Evolutionary conservation across 2,797 vertebrate species (phyloP).

Genomic region (Sebastes matsubarae): DNA sequence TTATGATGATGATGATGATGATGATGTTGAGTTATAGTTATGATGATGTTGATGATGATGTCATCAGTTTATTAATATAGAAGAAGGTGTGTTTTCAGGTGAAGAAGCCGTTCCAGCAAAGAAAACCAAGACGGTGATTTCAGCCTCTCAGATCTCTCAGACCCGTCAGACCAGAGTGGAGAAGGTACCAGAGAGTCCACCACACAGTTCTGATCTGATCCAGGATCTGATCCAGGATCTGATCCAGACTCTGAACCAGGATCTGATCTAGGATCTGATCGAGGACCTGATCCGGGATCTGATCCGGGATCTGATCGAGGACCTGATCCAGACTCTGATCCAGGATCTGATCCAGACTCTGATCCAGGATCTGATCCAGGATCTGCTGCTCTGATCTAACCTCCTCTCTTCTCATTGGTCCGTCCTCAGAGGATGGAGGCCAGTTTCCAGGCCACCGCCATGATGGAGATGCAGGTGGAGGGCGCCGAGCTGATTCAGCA

Average conservation of each 20-base stretch:
- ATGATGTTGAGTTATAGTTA: too few species aligned
- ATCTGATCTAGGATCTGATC: neutral
- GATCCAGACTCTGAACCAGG: too few species aligned
- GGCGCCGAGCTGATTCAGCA: slow-evolving; percentile 83
- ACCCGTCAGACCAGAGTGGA: slow-evolving; percentile 86
- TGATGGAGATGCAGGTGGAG: slow-evolving; percentile 87
- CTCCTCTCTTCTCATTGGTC: neutral
- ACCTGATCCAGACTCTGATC: too few species aligned
- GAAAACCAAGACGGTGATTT: slow-evolving; percentile 95
- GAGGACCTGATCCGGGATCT: neutral
- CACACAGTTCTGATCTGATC: neutral
- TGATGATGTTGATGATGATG: too few species aligned
- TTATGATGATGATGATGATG: too few species aligned
- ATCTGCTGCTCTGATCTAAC: too few species aligned
- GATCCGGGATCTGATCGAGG: neutral
- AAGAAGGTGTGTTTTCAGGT: slow-evolving; percentile 57
- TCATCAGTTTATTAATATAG: too few species aligned
- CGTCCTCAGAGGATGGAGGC: slow-evolving; percentile 79
- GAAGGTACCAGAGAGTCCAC: slow-evolving; percentile 80
- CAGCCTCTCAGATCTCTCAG: slow-evolving; percentile 91
- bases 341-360: neutral
- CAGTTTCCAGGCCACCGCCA: slow-evolving; percentile 87
- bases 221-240: neutral
- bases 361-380: neutral
- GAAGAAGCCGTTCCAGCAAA: slow-evolving; percentile 95